Base-by-base conservation (phyloP, 1,140 invertebrate species). In the Leptinotarsa lineolata region DNA sequence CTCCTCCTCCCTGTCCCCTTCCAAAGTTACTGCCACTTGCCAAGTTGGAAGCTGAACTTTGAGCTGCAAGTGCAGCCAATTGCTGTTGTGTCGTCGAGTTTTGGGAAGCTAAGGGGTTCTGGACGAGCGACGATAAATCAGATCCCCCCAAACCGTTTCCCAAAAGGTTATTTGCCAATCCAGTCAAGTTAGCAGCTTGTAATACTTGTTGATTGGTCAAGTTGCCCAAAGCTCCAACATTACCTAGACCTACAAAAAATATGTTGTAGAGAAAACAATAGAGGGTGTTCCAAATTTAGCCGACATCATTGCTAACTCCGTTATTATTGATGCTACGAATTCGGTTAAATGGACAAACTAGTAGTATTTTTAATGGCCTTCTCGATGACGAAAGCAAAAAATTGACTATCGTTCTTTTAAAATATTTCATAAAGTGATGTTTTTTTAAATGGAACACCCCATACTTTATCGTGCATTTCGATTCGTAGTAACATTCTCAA, bases 141-240 rank as follows among this genome's bases (percentile, higher is more conserved):
- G 74, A 73, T 58, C 68, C 77, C 39, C 73, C 77, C 24, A 84
- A 68, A 72, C 81, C 76, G 72, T 79, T 79, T 61, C 78, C 79
- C 46, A 83, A 76, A 18, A 84, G 74, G 71, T 79, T 81, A 66
- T 63, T 80, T 22, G 82, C 74, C 11, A 82, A 71, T 61, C 80
- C 79, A 64, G 76, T 71, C 44, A 84, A 76, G 70, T 79, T 81
- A 16, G 81, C 81, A 3, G 83, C 81, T 66, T 78, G 81, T 70
- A 81, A 75, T 22, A 80, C 78, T 30, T 72, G 76, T 44, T 74
- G 75, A 71, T 74, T 77, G 24, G 76, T 72, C 45, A 83, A 72
- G 71, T 59, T 76, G 39, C 74, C 72, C 15, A 82, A 76, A 16
- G 78, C 78, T 2, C 74, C 70, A 60, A 80, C 77, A 63, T 78